Evolutionary conservation across 2,113 vertebrate genomes (phyloP).

Genomic region (Variabilichromis moorii): DNA sequence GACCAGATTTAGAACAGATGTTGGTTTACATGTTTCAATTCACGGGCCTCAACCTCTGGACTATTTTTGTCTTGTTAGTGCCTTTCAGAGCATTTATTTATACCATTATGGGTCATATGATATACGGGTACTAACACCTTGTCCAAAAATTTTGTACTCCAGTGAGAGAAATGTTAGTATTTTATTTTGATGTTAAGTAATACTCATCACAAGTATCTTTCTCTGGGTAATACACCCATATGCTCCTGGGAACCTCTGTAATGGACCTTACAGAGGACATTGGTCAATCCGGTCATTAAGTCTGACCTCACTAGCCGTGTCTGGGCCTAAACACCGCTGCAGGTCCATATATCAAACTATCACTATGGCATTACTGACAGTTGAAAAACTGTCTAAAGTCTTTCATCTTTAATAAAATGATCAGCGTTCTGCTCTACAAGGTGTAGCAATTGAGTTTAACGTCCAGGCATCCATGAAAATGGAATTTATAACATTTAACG

Average conservation of each 20-base stretch:
- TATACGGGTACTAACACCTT: background rate
- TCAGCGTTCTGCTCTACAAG: rapidly evolving
- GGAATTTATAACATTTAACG: too few relatives aligned
- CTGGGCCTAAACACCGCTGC: too few relatives aligned
- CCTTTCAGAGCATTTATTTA: background rate
- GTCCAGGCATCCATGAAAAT: too few relatives aligned
- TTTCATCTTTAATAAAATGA: too few relatives aligned
- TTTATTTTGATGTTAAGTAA: background rate
- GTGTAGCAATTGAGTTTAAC: too few relatives aligned
- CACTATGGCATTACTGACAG: rapidly evolving
- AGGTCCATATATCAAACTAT: too few relatives aligned
- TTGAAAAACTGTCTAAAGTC: too few relatives aligned
- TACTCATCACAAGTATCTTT: background rate
- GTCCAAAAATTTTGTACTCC: background rate
- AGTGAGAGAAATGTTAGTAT: background rate
- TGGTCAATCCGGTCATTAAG: background rate
- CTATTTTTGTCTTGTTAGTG: background rate
- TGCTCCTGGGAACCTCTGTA: background rate
- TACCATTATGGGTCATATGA: background rate
- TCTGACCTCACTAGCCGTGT: rapidly evolving
- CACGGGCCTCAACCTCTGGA: rapidly evolving
- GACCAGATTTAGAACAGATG: background rate
- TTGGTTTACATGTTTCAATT: background rate
- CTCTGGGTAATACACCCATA: background rate
- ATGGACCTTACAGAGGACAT: background rate